Conservation (phyloP, 2,113 vertebrate genomes). For the Microcebus lehilahytsara region DNA sequence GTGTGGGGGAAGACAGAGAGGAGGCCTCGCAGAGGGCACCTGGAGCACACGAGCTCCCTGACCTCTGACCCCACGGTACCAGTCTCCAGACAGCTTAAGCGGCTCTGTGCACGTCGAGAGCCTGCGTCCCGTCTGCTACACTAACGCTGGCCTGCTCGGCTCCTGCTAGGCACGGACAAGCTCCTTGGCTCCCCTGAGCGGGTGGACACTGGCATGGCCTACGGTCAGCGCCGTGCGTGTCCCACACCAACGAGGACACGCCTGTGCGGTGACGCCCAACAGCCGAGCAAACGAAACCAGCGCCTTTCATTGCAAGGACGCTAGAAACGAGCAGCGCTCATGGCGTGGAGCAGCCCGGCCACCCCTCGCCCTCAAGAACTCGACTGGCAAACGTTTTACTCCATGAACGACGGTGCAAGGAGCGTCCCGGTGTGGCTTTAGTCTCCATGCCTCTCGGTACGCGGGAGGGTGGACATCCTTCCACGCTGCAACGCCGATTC, state of each 20-base stretch:
- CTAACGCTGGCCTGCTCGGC: not conserved
- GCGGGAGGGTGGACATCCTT: too few relatives aligned
- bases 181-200: rapidly evolving
- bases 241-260: rapidly evolving
- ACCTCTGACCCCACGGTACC: not conserved
- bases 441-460: not conserved
- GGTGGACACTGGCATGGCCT: not conserved
- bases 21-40: not conserved
- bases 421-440: not conserved
- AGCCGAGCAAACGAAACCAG: not conserved
- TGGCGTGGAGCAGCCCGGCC: not conserved
- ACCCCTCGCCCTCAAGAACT: not conserved
- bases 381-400: not conserved
- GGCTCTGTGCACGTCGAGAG: not conserved
- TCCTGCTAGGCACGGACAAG: not conserved
- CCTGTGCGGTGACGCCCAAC: not conserved
- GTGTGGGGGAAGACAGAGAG: not conserved
- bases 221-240: not conserved
- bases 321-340: not conserved
- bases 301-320: not conserved
- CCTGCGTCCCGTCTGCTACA: not conserved
- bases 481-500: not conserved
- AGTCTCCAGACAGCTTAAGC: not conserved
- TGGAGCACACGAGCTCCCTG: not conserved
- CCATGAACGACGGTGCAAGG: not conserved